phyloP scores from a whole-genome alignment of 1,140 invertebrate genomes.

The Prorops nasuta region DNA sequence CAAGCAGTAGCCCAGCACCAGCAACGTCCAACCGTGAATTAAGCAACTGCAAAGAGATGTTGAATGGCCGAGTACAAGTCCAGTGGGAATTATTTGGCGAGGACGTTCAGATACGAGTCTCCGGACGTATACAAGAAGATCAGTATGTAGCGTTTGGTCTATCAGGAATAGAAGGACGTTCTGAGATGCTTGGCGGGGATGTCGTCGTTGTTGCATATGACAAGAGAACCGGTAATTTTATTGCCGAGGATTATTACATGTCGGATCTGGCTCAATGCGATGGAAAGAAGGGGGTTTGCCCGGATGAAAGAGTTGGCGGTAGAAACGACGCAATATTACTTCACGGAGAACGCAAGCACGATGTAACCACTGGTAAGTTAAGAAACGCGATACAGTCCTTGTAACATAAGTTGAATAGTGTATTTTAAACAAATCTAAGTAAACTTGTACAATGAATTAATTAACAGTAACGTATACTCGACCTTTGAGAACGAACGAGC shows the following conservation, averaged over 20 bases:
- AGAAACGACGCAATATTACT: constrained; percentile 76
- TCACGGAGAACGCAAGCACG: constrained; percentile 72
- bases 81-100: constrained; percentile 77
- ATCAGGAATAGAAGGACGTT: constrained; percentile 69
- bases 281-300: constrained; percentile 80
- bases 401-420: too few relatives aligned
- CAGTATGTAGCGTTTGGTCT: constrained; percentile 88
- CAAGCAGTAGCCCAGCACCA: constrained; percentile 66
- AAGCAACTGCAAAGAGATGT: constrained; percentile 77
- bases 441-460: too few relatives aligned
- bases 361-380: constrained; percentile 67
- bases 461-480: constrained; percentile 74
- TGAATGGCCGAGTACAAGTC: constrained; percentile 76
- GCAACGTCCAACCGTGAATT: constrained; percentile 50
- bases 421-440: too few relatives aligned
- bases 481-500: constrained; percentile 73
- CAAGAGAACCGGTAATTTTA: constrained; percentile 65
- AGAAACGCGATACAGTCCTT: too few relatives aligned
- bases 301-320: constrained; percentile 78
- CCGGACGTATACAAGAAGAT: constrained; percentile 74
- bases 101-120: constrained; percentile 72
- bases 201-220: constrained; percentile 83
- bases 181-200: constrained; percentile 77
- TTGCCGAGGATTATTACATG: constrained; percentile 83
- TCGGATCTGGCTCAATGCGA: constrained; percentile 80